These are phyloP conservation scores for Neofelis nebulosa DNA, from an alignment of 2,113 vertebrate species.

Conservation along the genomic window DNA sequence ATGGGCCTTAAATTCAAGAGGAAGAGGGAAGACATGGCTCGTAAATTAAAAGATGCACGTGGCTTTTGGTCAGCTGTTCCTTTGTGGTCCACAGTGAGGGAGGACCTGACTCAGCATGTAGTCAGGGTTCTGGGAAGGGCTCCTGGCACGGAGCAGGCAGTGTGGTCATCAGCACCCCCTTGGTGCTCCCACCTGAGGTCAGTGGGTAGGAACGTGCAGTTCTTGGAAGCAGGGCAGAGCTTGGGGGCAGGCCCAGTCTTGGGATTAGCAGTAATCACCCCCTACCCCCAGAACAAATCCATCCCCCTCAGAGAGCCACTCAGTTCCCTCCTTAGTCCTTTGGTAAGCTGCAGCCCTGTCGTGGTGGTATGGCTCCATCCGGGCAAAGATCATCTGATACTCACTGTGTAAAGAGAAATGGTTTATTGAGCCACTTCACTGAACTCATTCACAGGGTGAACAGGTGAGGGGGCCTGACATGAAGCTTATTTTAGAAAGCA, in stretches of 20 bases:
- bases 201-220: background rate
- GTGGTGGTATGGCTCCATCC: background rate
- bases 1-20: background rate
- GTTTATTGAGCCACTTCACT: background rate
- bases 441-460: background rate
- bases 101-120: background rate
- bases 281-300: rapidly evolving
- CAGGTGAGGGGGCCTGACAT: background rate
- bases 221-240: background rate
- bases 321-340: background rate
- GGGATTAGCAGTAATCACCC: background rate
- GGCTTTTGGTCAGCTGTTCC: background rate
- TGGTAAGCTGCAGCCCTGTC: background rate
- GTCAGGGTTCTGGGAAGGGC: background rate
- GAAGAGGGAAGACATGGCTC: background rate
- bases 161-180: background rate
- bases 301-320: background rate
- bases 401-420: background rate
- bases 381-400: background rate
- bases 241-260: background rate
- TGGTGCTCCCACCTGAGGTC: background rate
- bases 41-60: background rate
- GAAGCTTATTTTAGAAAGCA: constrained; percentile 49
- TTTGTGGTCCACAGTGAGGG: background rate
- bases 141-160: rapidly evolving